Percentiles rank a stretch among this genome's conserved stretches.
phyloP scores from a whole-genome alignment of 2,888 invertebrate species.

The Lithophane semibrunnea region DNA sequence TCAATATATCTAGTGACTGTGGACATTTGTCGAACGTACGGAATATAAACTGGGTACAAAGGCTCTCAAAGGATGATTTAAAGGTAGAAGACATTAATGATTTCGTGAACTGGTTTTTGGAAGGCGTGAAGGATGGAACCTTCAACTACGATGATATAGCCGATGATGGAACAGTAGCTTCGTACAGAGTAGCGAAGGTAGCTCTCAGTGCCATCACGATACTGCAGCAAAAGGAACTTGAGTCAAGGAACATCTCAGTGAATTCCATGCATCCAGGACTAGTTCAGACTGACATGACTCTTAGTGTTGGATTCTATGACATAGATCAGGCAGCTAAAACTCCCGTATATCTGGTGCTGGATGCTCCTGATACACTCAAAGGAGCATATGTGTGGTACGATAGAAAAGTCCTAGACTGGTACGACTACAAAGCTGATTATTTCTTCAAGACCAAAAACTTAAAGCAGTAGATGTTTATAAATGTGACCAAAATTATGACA shows the following conservation, averaged over 20 bases:
- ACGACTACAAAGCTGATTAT: constrained; percentile 77
- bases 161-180: constrained; percentile 89
- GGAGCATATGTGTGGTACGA: constrained; percentile 93
- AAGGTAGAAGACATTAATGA: constrained; percentile 79
- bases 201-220: constrained; percentile 92
- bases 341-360: constrained; percentile 88
- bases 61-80: constrained; percentile 76
- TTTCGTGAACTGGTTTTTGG: constrained; percentile 92
- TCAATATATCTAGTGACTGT: constrained; percentile 93
- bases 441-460: constrained; percentile 73
- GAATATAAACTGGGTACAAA: constrained; percentile 81
- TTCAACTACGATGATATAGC: constrained; percentile 76
- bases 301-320: constrained; percentile 89
- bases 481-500: constrained; percentile 6
- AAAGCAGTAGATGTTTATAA: neutral
- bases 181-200: constrained; percentile 93
- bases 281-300: constrained; percentile 94
- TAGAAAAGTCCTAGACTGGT: constrained; percentile 90
- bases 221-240: constrained; percentile 91
- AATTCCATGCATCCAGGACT: constrained; percentile 94
- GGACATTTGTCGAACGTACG: constrained; percentile 91
- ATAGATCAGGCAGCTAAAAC: constrained; percentile 90
- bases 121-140: constrained; percentile 76
- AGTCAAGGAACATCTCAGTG: constrained; percentile 88
- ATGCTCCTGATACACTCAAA: constrained; percentile 88